Base-by-base conservation (phyloP, 1,140 invertebrate genomes). In the Euura lappo region DNA sequence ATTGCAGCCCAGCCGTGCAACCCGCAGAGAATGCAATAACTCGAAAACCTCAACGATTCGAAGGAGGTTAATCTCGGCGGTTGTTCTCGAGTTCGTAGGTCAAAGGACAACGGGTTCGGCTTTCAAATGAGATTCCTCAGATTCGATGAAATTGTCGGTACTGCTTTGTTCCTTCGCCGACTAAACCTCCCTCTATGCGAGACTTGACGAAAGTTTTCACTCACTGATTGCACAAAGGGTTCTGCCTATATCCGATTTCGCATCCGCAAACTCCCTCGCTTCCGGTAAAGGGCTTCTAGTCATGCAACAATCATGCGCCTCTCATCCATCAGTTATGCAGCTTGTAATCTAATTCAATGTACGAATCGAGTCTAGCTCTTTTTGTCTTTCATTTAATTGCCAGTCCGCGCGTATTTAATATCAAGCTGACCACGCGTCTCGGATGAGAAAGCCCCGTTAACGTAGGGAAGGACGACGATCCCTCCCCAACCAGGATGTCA, bases 61-160 rank as follows among this genome's bases (percentile, higher is more conserved):
- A 60, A 60, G 51, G 3, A n/a, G 51, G 51, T 60, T 60, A 60
- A 60, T 60, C 51, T 60, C 13, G 6, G 13, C 51, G 51, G 51
- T 60, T 60, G 51, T 3, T n/a, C 51, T 60, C 51, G 51, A 60
- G 51, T 60, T n/a, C 51, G 51, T 28, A 60, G 51, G 51, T 60
- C 51, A 60, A 60, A 60, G 51, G 51, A 60, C 51, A 60, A 2
- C 28, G 3, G 51, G 51, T 60, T 4, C 3, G 13, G 13, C 51
- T 60, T n/a, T 60, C 51, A 60, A 60, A 60, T 60, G 51, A 60
- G 51, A 60, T 60, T 60, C 51, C 51, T 8, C 51, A 8, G 13
- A 60, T 60, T 60, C 51, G 51, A 60, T 60, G 51, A n/a, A 60
- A 60, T 60, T 60, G 51, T 60, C 51, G 10, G 51, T 60, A 60